These are phyloP conservation scores for Rallus limicola DNA, from an alignment of 2,113 vertebrate species.

Conservation along the genomic window DNA sequence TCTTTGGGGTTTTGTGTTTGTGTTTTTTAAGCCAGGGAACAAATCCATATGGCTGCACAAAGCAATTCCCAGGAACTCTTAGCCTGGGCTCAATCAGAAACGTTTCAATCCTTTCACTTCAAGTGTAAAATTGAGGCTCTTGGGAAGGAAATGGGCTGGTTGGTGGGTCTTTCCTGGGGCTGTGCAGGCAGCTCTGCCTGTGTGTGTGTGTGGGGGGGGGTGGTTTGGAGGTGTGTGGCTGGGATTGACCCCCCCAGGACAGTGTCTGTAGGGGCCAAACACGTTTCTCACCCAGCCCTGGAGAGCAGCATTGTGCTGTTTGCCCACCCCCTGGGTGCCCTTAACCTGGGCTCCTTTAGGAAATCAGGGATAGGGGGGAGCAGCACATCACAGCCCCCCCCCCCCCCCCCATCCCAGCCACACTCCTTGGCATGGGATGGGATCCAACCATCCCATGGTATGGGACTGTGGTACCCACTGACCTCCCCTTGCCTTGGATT, in stretches of 20 bases:
- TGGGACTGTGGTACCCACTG: neutral
- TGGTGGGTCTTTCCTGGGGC: neutral
- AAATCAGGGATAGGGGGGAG: neutral
- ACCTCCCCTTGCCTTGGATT: neutral
- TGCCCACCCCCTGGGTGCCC: neutral
- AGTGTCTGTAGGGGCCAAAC: rapidly evolving
- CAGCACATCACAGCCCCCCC: neutral
- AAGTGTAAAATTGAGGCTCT: neutral
- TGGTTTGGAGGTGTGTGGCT: neutral
- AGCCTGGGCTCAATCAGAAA: neutral
- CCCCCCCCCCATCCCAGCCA: too few relatives aligned
- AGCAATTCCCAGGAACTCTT: constrained; percentile 28
- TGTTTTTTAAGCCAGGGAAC: neutral
- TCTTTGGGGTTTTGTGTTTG: neutral
- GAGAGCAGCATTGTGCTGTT: neutral
- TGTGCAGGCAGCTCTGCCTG: neutral
- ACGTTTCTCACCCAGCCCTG: neutral
- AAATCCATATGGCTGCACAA: neutral
- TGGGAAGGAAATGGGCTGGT: neutral
- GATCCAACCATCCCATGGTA: too few relatives aligned
- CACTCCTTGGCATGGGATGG: rapidly evolving
- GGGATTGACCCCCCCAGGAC: neutral
- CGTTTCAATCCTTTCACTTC: neutral
- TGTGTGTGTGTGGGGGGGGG: too few relatives aligned
- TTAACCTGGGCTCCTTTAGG: neutral